Evolutionary conservation across 2,888 invertebrate species (phyloP), one percentile per base, ranked within the genome.

Genomic region (Drosophila gaucha): DNA sequence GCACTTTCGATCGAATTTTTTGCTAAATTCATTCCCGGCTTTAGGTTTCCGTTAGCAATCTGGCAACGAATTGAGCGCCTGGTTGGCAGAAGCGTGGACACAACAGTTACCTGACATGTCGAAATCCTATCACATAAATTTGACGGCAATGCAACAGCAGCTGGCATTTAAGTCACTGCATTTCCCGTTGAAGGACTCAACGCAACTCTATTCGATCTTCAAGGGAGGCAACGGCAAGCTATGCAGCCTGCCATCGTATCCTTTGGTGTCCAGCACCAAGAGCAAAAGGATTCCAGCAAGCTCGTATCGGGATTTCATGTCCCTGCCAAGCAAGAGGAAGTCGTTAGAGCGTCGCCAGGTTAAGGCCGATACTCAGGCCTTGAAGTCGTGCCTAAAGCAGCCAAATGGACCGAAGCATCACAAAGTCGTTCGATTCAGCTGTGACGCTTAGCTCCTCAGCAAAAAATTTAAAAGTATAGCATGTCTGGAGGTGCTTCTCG

Each of bases 351-450:
- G 18, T n/a, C 14, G 14, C 35, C 56, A 30, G 30, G 3, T 9
- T 22, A 20, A n/a, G 6, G 1, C 22, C 10, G 3, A 30, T 8
- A 6, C 12, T 10, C n/a, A n/a, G 14, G n/a, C 2, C 22, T 6
- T 56, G 10, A 51, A 56, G 52, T 38, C 56, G 5, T 55, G 55
- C 8, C 33, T 55, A 6, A 55, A 49, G 20, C 55, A 28, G 12
- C 24, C 51, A 8, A 56, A 56, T 14, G 18, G n/a, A 16, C 36
- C 24, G 0, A 36, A 51, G n/a, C 12, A 18, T 4, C 22, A 4
- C 4, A 56, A 56, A 5, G 24, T 55, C 14, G 55, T 55, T 14
- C 50, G 50, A n/a, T 49, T 55, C 20, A 55, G 14, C 26, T 31
- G 6, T 46, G 50, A 49, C 9, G n/a, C 3, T 12, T 35, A 24